phyloP scores from a whole-genome alignment of 1,140 invertebrate genomes.

The Drosophila rufa region DNA sequence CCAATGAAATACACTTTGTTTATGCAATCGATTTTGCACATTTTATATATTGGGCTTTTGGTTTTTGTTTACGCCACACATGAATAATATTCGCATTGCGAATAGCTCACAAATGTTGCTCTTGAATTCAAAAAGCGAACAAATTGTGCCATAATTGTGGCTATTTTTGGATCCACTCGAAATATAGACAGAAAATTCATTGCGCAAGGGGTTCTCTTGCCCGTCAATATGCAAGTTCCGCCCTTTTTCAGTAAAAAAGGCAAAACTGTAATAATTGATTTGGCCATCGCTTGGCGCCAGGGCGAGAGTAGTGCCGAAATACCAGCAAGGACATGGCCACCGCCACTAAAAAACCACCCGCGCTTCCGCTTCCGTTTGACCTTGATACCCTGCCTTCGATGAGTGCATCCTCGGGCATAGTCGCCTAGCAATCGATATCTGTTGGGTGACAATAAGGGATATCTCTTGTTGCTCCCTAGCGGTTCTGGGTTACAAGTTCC shows the following conservation, averaged over 20 bases:
- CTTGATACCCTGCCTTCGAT: constrained; percentile 26
- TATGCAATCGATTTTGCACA: constrained; percentile 73
- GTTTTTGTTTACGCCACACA: constrained; percentile 32
- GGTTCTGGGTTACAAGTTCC: neutral
- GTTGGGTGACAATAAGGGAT: constrained; percentile 6
- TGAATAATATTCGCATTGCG: constrained; percentile 21
- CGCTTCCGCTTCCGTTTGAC: constrained; percentile 24
- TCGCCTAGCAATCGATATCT: constrained; percentile 23
- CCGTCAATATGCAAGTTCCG: constrained; percentile 19
- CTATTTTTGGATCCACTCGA: constrained; percentile 31
- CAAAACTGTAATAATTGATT: constrained; percentile 25
- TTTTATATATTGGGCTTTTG: constrained; percentile 43
- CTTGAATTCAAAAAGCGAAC: constrained; percentile 31
- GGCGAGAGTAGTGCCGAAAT: constrained; percentile 25
- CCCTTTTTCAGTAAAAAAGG: constrained; percentile 9
- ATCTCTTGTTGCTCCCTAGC: neutral
- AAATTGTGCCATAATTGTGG: constrained; percentile 36
- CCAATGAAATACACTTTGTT: constrained; percentile 63
- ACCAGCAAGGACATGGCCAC: constrained; percentile 6
- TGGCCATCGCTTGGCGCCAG: constrained; percentile 35
- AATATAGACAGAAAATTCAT: constrained; percentile 1
- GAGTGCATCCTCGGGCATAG: neutral
- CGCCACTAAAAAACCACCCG: neutral
- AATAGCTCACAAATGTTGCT: constrained; percentile 2
- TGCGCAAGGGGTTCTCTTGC: constrained; percentile 22